Evolutionary conservation across 1,140 invertebrate species (phyloP).

Genomic region (Camponotus vicinus): DNA sequence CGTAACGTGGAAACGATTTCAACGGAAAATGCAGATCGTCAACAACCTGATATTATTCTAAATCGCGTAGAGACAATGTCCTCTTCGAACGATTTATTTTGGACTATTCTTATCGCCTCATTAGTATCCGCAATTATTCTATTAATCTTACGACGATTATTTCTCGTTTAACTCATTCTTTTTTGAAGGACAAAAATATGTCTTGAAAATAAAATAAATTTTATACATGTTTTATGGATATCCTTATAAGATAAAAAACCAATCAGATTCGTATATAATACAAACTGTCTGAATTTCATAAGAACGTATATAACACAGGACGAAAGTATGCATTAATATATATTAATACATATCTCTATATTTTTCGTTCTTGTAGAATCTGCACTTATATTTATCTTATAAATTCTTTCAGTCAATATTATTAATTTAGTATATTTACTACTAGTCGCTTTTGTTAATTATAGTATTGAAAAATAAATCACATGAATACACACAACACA

Average conservation of each 20-base stretch:
- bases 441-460: slow-evolving; percentile 33
- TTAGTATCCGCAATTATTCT: slow-evolving; percentile 82
- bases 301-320: slow-evolving; percentile 51
- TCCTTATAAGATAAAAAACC: slow-evolving; percentile 68
- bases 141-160: slow-evolving; percentile 82
- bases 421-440: slow-evolving; percentile 1
- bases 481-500: background rate
- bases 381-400: slow-evolving; percentile 12
- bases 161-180: slow-evolving; percentile 79
- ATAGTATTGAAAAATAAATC: slow-evolving; percentile 13
- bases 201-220: slow-evolving; percentile 73
- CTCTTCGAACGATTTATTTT: slow-evolving; percentile 82
- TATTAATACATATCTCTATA: slow-evolving; percentile 60
- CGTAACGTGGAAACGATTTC: slow-evolving; percentile 74
- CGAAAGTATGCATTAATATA: slow-evolving; percentile 52
- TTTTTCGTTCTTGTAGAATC: slow-evolving; percentile 25
- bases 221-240: slow-evolving; percentile 75
- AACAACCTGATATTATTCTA: slow-evolving; percentile 74
- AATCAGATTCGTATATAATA: slow-evolving; percentile 61
- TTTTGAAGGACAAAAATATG: slow-evolving; percentile 61
- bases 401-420: background rate
- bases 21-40: slow-evolving; percentile 72
- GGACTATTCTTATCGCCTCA: slow-evolving; percentile 81
- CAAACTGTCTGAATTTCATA: slow-evolving; percentile 44
- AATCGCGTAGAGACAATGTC: slow-evolving; percentile 80